Evolutionary conservation across 2,113 vertebrate genomes (phyloP), one percentile per base, ranked within the genome.

Genomic region (Tachuris rubrigastra): DNA sequence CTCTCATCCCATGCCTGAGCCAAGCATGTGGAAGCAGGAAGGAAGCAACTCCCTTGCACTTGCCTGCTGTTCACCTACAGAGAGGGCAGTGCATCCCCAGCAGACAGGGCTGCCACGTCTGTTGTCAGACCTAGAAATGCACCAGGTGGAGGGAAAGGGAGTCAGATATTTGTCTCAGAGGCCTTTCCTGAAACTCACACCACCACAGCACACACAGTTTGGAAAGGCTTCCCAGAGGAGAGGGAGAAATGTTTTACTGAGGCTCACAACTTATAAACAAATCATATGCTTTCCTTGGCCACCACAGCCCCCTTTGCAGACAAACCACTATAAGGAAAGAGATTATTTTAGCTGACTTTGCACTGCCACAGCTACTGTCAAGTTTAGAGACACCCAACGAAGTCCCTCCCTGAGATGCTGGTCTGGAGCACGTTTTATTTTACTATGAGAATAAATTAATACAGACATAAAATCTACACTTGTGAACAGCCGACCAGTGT

Each of bases 11-110:
- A 30, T 2, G 0, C 25, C 71, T 14, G 62, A 94, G 50, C 76
- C 59, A 33, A 76, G 49, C 47, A 37, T 60, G 39, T 59, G 75
- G 68, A 74, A 73, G 79, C 59, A 65, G 72, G 18, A 52, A 88
- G 69, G 39, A 49, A 58, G 6, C 2, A 28, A 25, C 19, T 21
- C 8, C 47, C 42, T 67, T 35, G 37, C 37, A 74, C 37, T 3
- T 74, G 72, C 63, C 67, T 74, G 47, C 77, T 87, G 82, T 88
- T 91, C 63, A 72, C 76, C 88, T 72, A 71, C 68, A 55, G 78
- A 63, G 82, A 91, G 59, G 82, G 71, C 82, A 94, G 76, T 17
- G 58, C 65, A 41, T 5, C 37, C 52, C 21, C 46, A 46, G 68
- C 75, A 77, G 39, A 83, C 58, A 53, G 67, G 60, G 22, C 66